Evolutionary conservation across 2,797 vertebrate species (phyloP).

Genomic region (Neoniphon sammara): DNA sequence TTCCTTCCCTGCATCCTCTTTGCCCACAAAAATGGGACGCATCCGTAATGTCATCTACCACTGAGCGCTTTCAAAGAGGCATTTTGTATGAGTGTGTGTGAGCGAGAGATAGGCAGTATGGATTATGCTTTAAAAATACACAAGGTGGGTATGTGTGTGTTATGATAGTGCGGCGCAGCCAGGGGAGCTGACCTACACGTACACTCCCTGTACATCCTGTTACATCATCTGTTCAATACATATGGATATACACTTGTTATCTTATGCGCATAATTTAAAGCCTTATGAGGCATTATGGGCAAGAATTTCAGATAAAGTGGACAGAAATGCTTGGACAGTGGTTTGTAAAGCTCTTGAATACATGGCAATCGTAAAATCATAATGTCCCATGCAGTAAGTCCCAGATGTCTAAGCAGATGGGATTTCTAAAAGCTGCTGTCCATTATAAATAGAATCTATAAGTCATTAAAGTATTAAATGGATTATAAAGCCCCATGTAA

Average conservation of each 20-base stretch:
- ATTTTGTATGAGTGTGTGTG: neutral
- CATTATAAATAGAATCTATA: constrained; percentile 6
- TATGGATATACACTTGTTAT: neutral
- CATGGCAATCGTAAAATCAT: constrained; percentile 17
- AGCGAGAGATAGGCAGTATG: neutral
- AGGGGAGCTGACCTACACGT: neutral
- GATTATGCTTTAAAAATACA: neutral
- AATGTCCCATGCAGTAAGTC: neutral
- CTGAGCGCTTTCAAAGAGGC: constrained; percentile 14
- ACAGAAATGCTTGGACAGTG: neutral
- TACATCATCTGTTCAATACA: neutral
- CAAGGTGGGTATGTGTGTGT: neutral
- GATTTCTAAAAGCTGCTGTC: constrained; percentile 2
- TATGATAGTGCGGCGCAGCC: neutral
- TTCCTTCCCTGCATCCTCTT: constrained; percentile 19
- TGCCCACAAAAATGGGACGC: constrained; percentile 30
- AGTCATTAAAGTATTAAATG: neutral
- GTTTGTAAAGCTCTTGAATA: constrained; percentile 12
- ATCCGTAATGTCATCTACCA: constrained; percentile 2
- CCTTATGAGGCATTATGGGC: neutral
- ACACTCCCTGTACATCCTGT: neutral
- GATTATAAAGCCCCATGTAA: too few relatives aligned
- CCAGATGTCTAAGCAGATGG: constrained; percentile 45
- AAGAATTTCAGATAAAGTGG: neutral
- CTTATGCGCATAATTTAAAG: neutral